Percentiles rank a stretch among this genome's conserved stretches.
Conservation (phyloP, 2,888 invertebrate species). For the Melanchra persicariae region DNA sequence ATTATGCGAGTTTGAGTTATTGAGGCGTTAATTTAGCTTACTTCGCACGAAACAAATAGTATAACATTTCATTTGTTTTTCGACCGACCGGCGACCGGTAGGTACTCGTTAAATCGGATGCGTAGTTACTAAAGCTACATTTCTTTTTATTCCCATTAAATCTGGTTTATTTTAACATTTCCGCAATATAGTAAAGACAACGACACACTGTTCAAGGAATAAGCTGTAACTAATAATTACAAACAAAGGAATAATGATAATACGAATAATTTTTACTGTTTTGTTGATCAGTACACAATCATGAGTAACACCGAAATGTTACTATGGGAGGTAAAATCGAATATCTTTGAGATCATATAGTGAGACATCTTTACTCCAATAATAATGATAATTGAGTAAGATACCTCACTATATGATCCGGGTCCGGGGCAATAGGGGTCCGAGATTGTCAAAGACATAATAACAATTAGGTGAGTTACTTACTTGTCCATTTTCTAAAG, state of each 20-base stretch:
- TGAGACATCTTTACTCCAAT: too few relatives aligned
- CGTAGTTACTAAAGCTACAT: neutral
- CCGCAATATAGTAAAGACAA: slow-evolving; percentile 2
- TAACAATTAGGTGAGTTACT: neutral
- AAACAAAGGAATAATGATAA: neutral
- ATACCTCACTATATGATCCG: too few relatives aligned
- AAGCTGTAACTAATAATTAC: neutral
- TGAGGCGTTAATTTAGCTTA: neutral
- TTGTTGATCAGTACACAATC: neutral
- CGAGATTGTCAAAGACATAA: too few relatives aligned
- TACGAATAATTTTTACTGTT: neutral
- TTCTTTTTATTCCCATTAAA: slow-evolving; percentile 3
- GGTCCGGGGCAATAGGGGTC: too few relatives aligned
- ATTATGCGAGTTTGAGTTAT: neutral
- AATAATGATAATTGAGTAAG: too few relatives aligned
- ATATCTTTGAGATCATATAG: neutral
- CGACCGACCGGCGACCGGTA: neutral
- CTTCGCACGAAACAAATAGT: neutral
- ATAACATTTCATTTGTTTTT: slow-evolving; percentile 1
- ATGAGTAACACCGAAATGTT: too few relatives aligned
- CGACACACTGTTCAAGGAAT: neutral
- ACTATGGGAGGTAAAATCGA: too few relatives aligned
- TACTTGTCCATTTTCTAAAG: neutral
- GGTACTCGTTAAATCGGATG: slow-evolving; percentile 18
- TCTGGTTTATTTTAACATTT: slow-evolving; percentile 9